Evolutionary conservation across 2,797 vertebrate species (phyloP), one percentile per base, ranked within the genome.

Genomic region (Dermochelys coriacea): DNA sequence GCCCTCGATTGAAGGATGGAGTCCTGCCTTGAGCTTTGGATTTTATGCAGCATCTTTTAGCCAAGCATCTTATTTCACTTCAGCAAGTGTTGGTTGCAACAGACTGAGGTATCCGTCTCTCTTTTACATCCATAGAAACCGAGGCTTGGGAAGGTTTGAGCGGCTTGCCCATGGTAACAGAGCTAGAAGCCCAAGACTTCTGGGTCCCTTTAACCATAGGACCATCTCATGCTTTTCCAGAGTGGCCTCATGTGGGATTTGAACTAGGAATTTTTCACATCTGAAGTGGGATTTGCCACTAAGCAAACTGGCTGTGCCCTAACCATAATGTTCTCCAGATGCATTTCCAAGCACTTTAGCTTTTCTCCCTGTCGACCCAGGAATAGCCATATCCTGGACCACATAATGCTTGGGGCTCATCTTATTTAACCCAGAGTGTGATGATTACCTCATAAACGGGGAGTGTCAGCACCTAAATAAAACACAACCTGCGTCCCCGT

Each of bases 11-110:
- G 74, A 55, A 87, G 45, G 31, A 19, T 41, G 87, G 19, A 88
- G 1, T 25, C 12, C 18, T 41, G 57, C 47, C 82, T 45, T 1
- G 0, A 41, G 15, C 12, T 27, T 12, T 19, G 47, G 64, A 25
- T n/a, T 68, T 31, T 41, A 50, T 0, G 0, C 82, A 80, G 78
- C 55, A 16, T 77, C 80, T 79, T 64, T 0, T 1, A 47, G 75
- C 49, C n/a, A 50, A 45, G 61, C 12, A 27, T 55, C 54, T 59
- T 31, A 1, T 59, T 34, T 31, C 31, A 34, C 29, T 4, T 16
- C 14, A 34, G 29, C 29, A 61, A 55, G 25, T 55, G 25, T 29
- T 57, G 55, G 25, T 57, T 59, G 55, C 41, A 25, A 57, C 25
- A 31, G 57, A 6, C 12, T 31, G 29, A 31, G 29, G 23, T 16